Conservation (phyloP, 30 jellyfish, hydroid and myxozoan genomes). For the Nemopilema nomurai region DNA sequence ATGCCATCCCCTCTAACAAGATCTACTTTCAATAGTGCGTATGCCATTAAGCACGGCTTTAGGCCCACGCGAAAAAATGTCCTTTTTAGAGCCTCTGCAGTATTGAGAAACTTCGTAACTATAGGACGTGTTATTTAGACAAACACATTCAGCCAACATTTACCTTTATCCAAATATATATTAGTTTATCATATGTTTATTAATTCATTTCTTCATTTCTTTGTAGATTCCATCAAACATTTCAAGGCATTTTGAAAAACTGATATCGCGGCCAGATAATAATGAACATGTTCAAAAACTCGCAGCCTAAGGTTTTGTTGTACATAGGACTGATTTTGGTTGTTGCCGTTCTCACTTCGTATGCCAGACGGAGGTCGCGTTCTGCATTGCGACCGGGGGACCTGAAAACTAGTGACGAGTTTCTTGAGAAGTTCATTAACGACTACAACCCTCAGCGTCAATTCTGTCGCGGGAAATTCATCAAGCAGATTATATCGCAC, state of each 20-base stretch:
- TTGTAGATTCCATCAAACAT: not conserved
- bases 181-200: no score
- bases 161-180: no score
- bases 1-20: no score
- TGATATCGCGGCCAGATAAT: not conserved
- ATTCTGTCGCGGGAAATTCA: constrained; percentile 68
- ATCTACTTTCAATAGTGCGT: no score
- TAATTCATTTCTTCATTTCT: not conserved
- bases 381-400: constrained; percentile 50
- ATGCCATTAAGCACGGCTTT: no score
- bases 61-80: no score
- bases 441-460: constrained; percentile 51
- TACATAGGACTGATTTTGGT: not conserved
- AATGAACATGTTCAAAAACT: not conserved
- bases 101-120: no score
- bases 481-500: constrained; percentile 68
- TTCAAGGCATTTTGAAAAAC: not conserved
- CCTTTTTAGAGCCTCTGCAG: no score
- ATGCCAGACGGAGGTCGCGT: constrained; percentile 56
- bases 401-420: constrained; percentile 68
- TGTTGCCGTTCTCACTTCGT: not conserved
- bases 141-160: no score
- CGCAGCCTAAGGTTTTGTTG: not conserved
- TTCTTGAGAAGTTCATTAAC: constrained; percentile 53
- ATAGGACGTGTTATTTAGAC: no score